Evolutionary conservation across 2,797 vertebrate species (phyloP), one percentile per base, ranked within the genome.

Genomic region (Streptopelia turtur): DNA sequence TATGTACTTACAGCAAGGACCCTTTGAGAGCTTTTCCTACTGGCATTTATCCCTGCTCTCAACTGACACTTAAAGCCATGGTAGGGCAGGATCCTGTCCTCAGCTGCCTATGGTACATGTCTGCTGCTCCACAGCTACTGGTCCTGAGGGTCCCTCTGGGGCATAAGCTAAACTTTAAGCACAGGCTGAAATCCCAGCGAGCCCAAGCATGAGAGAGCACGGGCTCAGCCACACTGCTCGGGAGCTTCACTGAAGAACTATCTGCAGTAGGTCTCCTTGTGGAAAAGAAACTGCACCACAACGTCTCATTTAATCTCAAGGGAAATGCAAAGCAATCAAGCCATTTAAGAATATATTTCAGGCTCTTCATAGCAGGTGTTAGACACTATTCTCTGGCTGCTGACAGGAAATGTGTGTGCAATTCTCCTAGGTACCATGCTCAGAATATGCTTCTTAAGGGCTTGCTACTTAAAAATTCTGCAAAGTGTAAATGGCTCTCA

Each of bases 311-410:
- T 74, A 35, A 22, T 89, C 94, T 71, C 95, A 50, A 70, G 93
- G 78, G 95, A 95, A 93, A 96, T 74, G 83, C 86, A 91, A 57
- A 94, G 94, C 83, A 96, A 96, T 97, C 96, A 96, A 93, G 86
- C 33, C 92, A 89, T 94, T 94, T 96, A 96, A 94, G 91, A 96
- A 91, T 93, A 89, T 94, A 95, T 93, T 91, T 96, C 90, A 90
- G 68, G 88, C 87, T 93, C 81, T 87, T 94, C 91, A 64, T 83
- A 93, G 94, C 96, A 94, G 96, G 90, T 94, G 94, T 94, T 95
- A 95, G 85, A 83, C 79, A 72, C 84, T 47, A 13, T 94, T 96
- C 87, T 93, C 57, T 0, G n/a, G 50, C 94, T 97, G 92, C 89
- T 97, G 91, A 96, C 94, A 95, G 95, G 95, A 95, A 95, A 95